Evolutionary conservation across 2,888 invertebrate genomes (phyloP).

Genomic region (Autographa pulchrina): DNA sequence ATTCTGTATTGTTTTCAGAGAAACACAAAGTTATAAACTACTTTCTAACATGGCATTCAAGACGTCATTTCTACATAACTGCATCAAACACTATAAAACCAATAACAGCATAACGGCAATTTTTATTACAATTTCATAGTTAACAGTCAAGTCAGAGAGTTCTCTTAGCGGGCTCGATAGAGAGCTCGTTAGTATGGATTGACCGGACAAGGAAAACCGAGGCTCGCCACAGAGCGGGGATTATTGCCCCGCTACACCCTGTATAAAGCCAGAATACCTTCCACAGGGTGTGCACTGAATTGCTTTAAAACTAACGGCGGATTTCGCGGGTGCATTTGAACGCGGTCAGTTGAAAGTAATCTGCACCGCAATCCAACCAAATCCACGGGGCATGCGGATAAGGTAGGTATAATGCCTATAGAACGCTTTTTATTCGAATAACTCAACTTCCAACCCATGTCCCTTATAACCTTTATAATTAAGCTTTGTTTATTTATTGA

Average conservation of each 20-base stretch:
- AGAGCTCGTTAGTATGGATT: constrained; percentile 58
- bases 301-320: constrained; percentile 49
- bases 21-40: constrained; percentile 10
- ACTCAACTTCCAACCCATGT: no score
- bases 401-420: no score
- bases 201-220: constrained; percentile 47
- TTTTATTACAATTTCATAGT: constrained; percentile 28
- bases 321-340: constrained; percentile 18
- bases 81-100: not conserved
- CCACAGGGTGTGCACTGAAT: constrained; percentile 47
- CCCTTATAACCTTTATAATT: no score
- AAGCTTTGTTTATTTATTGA: no score
- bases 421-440: no score
- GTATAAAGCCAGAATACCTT: constrained; percentile 48
- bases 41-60: not conserved
- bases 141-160: constrained; percentile 50
- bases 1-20: no score
- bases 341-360: constrained; percentile 1
- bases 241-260: constrained; percentile 48
- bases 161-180: constrained; percentile 36
- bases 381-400: not conserved
- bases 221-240: constrained; percentile 44
- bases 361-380: not conserved
- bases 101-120: not conserved
- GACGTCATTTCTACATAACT: not conserved